Evolutionary conservation across 2,113 vertebrate genomes (phyloP).

Genomic region (Zosterops lateralis): DNA sequence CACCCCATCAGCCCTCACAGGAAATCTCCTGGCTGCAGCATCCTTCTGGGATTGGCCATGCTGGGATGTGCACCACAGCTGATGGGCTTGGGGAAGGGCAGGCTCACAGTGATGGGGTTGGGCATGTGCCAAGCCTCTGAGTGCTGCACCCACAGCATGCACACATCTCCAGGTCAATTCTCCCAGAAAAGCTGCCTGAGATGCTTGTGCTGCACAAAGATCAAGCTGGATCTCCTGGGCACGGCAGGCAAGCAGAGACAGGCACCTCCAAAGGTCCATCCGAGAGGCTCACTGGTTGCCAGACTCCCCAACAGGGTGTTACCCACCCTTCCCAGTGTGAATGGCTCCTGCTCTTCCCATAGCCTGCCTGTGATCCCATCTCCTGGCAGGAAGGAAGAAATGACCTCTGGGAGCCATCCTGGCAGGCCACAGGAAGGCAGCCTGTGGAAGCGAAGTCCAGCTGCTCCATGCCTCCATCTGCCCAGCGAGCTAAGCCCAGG

Average conservation of each 20-base stretch:
- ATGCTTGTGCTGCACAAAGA: not conserved
- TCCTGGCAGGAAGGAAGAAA: constrained; percentile 33
- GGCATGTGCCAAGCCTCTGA: not conserved
- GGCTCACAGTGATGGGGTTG: not conserved
- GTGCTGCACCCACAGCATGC: not conserved
- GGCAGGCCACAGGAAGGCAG: not conserved
- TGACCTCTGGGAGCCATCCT: not conserved
- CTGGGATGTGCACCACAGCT: not conserved
- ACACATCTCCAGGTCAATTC: not conserved
- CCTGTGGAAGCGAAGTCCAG: not conserved
- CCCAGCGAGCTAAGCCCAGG: rapidly evolving
- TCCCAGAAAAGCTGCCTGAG: not conserved
- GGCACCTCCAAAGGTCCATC: not conserved
- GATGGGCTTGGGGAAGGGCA: not conserved
- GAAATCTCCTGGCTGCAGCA: not conserved
- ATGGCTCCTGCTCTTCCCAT: not conserved
- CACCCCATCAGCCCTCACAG: not conserved
- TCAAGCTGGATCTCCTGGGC: rapidly evolving
- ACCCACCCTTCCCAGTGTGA: not conserved
- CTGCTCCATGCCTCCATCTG: not conserved
- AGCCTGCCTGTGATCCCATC: not conserved
- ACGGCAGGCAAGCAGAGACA: not conserved
- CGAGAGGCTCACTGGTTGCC: rapidly evolving
- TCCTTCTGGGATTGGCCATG: rapidly evolving
- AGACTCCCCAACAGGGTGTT: not conserved